Evolutionary conservation across 2,113 vertebrate species (phyloP), one percentile per base, ranked within the genome.

Genomic region (Mola mola): DNA sequence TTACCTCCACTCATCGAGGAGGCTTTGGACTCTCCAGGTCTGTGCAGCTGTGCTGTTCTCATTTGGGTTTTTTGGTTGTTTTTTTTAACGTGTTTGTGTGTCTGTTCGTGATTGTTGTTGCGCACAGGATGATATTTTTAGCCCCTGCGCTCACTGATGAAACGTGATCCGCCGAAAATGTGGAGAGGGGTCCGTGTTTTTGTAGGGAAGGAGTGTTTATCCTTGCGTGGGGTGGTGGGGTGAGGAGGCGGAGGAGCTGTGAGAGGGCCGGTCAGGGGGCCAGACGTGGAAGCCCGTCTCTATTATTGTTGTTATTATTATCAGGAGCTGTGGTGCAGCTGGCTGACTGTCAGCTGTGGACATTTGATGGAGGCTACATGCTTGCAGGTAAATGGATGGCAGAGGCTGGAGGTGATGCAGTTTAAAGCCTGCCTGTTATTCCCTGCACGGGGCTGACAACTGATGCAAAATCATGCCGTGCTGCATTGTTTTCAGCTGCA

Each of bases 1-100:
- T 86, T 90, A 70, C 91, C 91, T 78, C 89, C 90, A 79, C 90
- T 92, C 81, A 90, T 90, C 81, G 89, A 90, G 75, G 90, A 92
- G 79, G 82, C 84, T 71, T 28, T 90, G 87, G 89, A 90, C 83
- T 87, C 88, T 51, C 88, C 90, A 91, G 91, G 90, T 92, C 75
- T 79, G 88, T 90, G 69, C 71, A 19, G 67, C 72, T 52, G 47
- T 26, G 11, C 11, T 46, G 5, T 9, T 25, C 28, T 9, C 3
- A 1, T 11, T 11, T 47, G 53, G 40, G 44, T 48, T 68, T 22
- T 31, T 52, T n/a, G 15, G 33, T 57, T 44, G 59, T 49, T 50
- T 4, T 26, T 33, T 46, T 61, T 29, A 20, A 41, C 52, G 46
- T 61, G 34, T 80, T 46, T 8, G 22, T 52, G 57, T 34, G 13